A percentile compares a stretch with the other conserved stretches of the same genome.
These are phyloP conservation scores for Bellardia bayeri DNA, from an alignment of 2,888 invertebrate genomes.

Conservation along the genomic window DNA sequence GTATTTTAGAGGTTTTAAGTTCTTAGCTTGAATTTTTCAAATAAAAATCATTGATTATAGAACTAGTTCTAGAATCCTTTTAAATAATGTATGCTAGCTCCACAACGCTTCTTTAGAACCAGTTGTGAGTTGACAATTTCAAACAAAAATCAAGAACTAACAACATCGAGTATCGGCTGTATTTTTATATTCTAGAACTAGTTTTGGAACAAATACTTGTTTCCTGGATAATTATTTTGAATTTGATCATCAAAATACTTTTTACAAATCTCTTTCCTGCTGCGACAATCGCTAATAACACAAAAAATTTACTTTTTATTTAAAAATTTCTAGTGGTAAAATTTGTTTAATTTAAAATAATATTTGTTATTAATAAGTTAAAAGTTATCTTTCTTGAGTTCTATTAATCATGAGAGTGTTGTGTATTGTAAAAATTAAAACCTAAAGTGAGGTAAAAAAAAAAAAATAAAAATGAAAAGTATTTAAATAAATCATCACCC, in stretches of 20 bases:
- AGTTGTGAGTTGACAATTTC: too few relatives aligned
- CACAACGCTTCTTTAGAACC: too few relatives aligned
- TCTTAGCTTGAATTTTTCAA: too few relatives aligned
- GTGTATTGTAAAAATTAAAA: constrained; percentile 49
- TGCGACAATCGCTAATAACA: neutral
- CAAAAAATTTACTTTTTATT: constrained; percentile 35
- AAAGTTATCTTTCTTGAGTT: neutral
- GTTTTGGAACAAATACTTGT: too few relatives aligned
- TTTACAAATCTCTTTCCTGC: neutral
- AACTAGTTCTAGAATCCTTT: too few relatives aligned
- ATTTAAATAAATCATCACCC: constrained; percentile 25
- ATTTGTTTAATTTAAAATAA: neutral
- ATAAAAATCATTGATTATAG: too few relatives aligned
- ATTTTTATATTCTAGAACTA: too few relatives aligned
- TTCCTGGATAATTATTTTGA: too few relatives aligned
- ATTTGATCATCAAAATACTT: neutral
- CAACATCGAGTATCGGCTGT: too few relatives aligned
- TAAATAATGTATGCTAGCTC: too few relatives aligned
- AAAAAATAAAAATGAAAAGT: neutral
- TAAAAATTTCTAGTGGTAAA: neutral
- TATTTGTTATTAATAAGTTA: neutral
- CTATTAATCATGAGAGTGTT: constrained; percentile 23
- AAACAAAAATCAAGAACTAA: too few relatives aligned
- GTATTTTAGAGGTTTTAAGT: too few relatives aligned
- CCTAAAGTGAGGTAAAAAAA: constrained; percentile 42